These are phyloP conservation scores for Thera britannica DNA, from an alignment of 2,888 invertebrate species.

Conservation along the genomic window DNA sequence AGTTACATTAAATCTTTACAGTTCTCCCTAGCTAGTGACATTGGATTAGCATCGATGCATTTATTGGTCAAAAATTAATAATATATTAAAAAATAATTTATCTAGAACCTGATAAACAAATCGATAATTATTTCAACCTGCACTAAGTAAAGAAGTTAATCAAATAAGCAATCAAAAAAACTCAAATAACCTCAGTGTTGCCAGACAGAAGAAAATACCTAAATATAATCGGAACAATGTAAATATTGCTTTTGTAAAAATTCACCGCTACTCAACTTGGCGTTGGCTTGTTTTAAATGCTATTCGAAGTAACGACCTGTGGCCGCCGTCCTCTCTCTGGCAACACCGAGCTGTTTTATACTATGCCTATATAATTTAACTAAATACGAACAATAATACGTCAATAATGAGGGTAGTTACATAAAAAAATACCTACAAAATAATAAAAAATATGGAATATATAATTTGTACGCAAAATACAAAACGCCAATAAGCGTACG, in stretches of 20 bases:
- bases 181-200: constrained; percentile 54
- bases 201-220: constrained; percentile 51
- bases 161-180: constrained; percentile 52
- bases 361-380: constrained; percentile 58
- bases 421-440: constrained; percentile 34
- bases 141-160: constrained; percentile 45
- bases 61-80: constrained; percentile 79
- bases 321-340: constrained; percentile 37
- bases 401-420: constrained; percentile 54
- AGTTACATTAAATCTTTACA: constrained; percentile 84
- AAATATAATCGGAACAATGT: constrained; percentile 28
- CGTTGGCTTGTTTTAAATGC: constrained; percentile 47
- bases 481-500: constrained; percentile 42
- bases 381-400: constrained; percentile 61
- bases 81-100: constrained; percentile 78
- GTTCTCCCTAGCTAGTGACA: constrained; percentile 82
- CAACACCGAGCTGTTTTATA: constrained; percentile 49
- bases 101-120: constrained; percentile 76
- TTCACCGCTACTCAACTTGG: constrained; percentile 29
- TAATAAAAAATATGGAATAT: constrained; percentile 59
- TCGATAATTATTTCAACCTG: constrained; percentile 69
- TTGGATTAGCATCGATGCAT: constrained; percentile 79
- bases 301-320: constrained; percentile 35
- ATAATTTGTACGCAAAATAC: constrained; percentile 37
- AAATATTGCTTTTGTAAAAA: constrained; percentile 35